Percentiles rank a stretch among this genome's conserved stretches.
phyloP scores from a whole-genome alignment of 2,888 invertebrate genomes.

The Nineta flava region DNA sequence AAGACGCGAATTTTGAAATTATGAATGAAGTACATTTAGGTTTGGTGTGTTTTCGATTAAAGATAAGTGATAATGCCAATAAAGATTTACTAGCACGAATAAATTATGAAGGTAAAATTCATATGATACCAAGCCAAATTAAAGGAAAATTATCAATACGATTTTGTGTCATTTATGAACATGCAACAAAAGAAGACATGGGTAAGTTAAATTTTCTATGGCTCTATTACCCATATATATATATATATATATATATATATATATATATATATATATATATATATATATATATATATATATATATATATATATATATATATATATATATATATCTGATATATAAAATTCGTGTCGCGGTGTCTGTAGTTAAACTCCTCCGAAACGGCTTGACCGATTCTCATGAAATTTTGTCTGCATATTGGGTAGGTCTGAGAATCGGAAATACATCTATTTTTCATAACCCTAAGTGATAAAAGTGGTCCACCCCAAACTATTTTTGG shows the following conservation, averaged over 20 bases:
- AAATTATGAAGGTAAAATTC: conserved; percentile 68
- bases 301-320: not conserved
- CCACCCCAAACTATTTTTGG: no score
- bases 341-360: no score
- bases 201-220: conserved; percentile 19
- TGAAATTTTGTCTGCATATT: no score
- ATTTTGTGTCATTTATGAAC: conserved; percentile 68
- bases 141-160: conserved; percentile 59
- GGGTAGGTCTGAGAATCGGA: no score
- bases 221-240: not conserved
- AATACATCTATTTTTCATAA: no score
- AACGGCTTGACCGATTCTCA: no score
- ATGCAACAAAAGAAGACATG: conserved; percentile 58
- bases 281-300: not conserved
- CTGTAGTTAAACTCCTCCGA: no score
- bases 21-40: conserved; percentile 60
- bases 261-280: not conserved
- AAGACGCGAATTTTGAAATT: conserved; percentile 59
- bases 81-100: conserved; percentile 60
- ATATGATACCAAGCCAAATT: conserved; percentile 72
- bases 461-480: no score
- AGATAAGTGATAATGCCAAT: conserved; percentile 54
- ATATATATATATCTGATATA: no score
- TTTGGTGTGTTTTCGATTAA: conserved; percentile 61
- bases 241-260: conserved; percentile 1